A percentile compares a stretch with the other conserved stretches of the same genome.
Evolutionary conservation across 2,797 vertebrate genomes (phyloP).

Genomic region (Vipera latastei): DNA sequence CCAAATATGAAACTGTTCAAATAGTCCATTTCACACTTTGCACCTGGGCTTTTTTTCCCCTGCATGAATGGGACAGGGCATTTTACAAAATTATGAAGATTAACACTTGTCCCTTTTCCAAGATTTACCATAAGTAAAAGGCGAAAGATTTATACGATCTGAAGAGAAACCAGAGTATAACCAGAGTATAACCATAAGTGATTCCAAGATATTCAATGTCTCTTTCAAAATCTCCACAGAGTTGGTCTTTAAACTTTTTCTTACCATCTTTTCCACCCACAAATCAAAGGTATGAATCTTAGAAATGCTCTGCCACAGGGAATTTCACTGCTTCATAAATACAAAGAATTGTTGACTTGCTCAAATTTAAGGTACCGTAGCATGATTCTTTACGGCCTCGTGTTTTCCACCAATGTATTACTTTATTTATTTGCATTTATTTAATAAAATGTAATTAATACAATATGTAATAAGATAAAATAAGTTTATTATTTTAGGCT

Average conservation of each 20-base stretch:
- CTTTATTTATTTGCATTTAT: neutral
- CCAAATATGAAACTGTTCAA: neutral
- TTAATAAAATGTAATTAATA: too few relatives aligned
- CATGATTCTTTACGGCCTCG: neutral
- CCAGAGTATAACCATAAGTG: too few relatives aligned
- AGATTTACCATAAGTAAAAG: conserved; percentile 23
- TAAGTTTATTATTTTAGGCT: too few relatives aligned
- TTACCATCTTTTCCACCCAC: neutral
- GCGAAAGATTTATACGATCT: too few relatives aligned
- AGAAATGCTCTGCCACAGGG: conserved; percentile 10
- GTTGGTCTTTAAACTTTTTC: conserved; percentile 32
- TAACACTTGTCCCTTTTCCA: neutral
- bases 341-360: neutral
- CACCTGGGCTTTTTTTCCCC: neutral
- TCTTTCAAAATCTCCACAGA: conserved; percentile 30
- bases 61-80: neutral
- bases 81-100: neutral
- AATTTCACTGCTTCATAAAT: conserved; percentile 10
- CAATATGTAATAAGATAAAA: too few relatives aligned
- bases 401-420: neutral
- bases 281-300: conserved; percentile 26
- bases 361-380: neutral
- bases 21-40: neutral
- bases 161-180: too few relatives aligned
- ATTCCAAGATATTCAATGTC: conserved; percentile 7